Conservation (phyloP, 2,113 vertebrate species). For the Ramphastos sulfuratus region DNA sequence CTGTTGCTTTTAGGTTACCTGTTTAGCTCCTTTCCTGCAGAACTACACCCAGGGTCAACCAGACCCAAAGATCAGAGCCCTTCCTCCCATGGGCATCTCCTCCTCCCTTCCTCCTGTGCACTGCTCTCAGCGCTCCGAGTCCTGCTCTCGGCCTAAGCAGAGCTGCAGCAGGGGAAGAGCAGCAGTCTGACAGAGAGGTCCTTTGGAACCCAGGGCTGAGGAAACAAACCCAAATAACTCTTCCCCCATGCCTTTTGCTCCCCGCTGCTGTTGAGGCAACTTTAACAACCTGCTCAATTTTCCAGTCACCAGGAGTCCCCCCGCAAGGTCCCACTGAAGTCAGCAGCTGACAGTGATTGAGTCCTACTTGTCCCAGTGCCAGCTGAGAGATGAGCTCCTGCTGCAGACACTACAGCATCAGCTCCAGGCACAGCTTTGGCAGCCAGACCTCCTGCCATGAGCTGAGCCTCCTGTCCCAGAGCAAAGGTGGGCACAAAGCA, state of each 20-base stretch:
- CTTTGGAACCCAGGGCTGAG: not conserved
- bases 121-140: not conserved
- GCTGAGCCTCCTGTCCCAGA: not conserved
- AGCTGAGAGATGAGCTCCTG: not conserved
- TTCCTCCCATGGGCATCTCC: not conserved
- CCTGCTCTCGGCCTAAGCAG: not conserved
- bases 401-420: not conserved
- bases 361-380: constrained; percentile 6
- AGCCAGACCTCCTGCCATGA: not conserved
- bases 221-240: too few species aligned
- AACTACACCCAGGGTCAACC: not conserved
- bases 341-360: not conserved
- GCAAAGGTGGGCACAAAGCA: not conserved
- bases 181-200: fast-evolving
- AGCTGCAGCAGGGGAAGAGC: not conserved
- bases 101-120: not conserved
- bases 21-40: not conserved
- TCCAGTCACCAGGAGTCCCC: not conserved
- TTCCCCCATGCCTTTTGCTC: too few species aligned
- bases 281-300: not conserved
- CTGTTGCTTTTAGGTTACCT: not conserved
- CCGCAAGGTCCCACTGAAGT: not conserved
- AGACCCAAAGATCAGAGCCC: too few species aligned
- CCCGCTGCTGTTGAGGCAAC: not conserved
- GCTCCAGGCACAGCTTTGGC: not conserved